These are phyloP conservation scores for Calidris pugnax DNA, from an alignment of 2,113 vertebrate genomes.

Conservation along the genomic window DNA sequence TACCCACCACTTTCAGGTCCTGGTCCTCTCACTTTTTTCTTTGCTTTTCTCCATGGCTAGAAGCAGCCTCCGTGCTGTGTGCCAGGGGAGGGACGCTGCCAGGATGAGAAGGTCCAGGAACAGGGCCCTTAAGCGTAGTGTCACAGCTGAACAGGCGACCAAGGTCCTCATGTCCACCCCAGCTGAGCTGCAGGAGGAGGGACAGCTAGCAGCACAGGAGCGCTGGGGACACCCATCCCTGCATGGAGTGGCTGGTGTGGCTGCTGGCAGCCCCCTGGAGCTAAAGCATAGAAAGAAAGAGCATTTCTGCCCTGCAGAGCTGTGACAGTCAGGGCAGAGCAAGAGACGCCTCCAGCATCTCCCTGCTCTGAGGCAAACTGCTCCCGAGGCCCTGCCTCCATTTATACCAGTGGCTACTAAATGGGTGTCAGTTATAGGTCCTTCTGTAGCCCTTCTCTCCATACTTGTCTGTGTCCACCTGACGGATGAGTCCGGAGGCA, in stretches of 20 bases:
- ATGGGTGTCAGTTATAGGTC: background rate
- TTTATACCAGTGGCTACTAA: background rate
- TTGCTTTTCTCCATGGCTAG: background rate
- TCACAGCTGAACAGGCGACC: background rate
- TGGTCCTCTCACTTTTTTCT: background rate
- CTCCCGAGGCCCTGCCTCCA: background rate
- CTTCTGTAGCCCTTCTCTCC: background rate
- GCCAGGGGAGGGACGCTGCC: background rate
- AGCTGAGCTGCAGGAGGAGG: fast-evolving
- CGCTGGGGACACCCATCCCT: no score
- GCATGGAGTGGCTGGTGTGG: background rate
- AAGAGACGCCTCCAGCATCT: background rate
- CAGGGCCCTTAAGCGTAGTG: background rate
- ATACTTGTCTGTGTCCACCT: background rate
- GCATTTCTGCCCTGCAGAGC: background rate
- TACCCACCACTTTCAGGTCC: background rate
- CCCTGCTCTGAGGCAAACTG: background rate
- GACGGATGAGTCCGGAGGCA: no score
- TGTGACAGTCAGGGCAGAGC: background rate
- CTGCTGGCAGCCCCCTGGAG: background rate
- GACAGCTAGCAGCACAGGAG: background rate
- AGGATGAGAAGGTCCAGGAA: background rate
- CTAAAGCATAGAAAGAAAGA: background rate
- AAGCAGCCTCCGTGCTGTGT: background rate
- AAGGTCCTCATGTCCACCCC: background rate